A percentile compares a stretch with the other conserved stretches of the same genome.
phyloP scores from a whole-genome alignment of 1,140 invertebrate genomes.

The Drosophila fuyamai region DNA sequence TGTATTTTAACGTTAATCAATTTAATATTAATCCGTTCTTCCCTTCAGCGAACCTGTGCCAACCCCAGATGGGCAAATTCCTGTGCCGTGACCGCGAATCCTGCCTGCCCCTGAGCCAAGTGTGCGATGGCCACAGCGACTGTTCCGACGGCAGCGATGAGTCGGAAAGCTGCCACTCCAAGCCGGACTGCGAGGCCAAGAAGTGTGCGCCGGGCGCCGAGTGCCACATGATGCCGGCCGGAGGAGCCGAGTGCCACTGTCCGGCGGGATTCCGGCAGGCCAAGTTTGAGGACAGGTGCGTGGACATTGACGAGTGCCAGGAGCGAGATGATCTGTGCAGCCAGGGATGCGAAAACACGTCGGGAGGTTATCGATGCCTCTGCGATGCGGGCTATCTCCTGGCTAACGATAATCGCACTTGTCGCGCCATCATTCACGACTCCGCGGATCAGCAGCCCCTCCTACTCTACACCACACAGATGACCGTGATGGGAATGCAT shows the following conservation, averaged over 20 bases:
- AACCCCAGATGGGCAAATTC: constrained; percentile 61
- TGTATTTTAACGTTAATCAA: no score
- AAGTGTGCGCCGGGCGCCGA: constrained; percentile 46
- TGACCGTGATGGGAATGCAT: constrained; percentile 85
- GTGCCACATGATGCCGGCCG: constrained; percentile 72
- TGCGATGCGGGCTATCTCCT: constrained; percentile 92
- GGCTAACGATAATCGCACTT: constrained; percentile 88
- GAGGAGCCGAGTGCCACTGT: constrained; percentile 85
- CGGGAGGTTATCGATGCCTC: constrained; percentile 91
- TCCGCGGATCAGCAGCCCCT: constrained; percentile 86
- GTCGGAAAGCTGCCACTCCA: constrained; percentile 57
- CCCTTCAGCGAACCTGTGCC: constrained; percentile 42
- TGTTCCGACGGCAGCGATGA: constrained; percentile 85
- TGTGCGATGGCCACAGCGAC: constrained; percentile 87
- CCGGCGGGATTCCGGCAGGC: constrained; percentile 81
- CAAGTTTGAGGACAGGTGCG: constrained; percentile 76
- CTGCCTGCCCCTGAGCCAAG: constrained; percentile 86
- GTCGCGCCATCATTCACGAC: constrained; percentile 86
- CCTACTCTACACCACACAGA: constrained; percentile 88
- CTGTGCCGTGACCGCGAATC: constrained; percentile 77
- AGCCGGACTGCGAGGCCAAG: constrained; percentile 55
- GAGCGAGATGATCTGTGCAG: constrained; percentile 89
- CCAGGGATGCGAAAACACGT: constrained; percentile 92
- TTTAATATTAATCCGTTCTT: no score
- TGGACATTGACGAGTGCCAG: constrained; percentile 93